Evolutionary conservation across 2,888 invertebrate species (phyloP).

Genomic region (Ectobius pallidus): DNA sequence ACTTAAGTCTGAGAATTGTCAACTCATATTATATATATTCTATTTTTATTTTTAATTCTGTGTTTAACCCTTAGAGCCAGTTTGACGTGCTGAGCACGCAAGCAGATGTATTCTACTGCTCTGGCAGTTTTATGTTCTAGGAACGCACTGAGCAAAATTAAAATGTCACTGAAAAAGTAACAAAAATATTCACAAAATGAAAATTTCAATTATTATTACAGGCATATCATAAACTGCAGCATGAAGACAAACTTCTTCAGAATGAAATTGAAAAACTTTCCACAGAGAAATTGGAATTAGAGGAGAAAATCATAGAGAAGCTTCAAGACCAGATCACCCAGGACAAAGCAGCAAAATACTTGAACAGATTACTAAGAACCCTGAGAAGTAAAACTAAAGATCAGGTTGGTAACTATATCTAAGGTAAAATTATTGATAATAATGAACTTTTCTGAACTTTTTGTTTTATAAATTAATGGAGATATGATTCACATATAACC

Average conservation of each 20-base stretch:
- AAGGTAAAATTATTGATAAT: too few species aligned
- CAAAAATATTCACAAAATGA: too few species aligned
- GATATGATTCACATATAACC: too few species aligned
- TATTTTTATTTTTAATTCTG: too few species aligned
- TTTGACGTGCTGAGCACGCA: too few species aligned
- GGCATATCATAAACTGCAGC: slow-evolving; percentile 41
- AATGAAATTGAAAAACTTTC: slow-evolving; percentile 61
- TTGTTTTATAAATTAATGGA: too few species aligned
- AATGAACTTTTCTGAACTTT: too few species aligned
- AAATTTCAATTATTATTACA: slow-evolving; percentile 6
- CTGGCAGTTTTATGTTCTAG: too few species aligned
- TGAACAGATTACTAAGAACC: slow-evolving; percentile 59
- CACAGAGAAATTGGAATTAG: slow-evolving; percentile 63
- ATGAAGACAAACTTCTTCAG: slow-evolving; percentile 55
- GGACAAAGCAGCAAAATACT: slow-evolving; percentile 66
- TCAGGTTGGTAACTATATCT: slow-evolving; percentile 55
- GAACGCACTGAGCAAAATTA: too few species aligned
- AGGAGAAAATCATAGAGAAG: slow-evolving; percentile 67
- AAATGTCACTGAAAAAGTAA: too few species aligned
- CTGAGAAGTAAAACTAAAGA: slow-evolving; percentile 59
- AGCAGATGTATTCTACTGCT: too few species aligned
- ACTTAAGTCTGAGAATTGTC: background rate
- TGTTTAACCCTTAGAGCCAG: too few species aligned
- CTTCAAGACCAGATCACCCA: slow-evolving; percentile 72
- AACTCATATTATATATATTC: background rate